Evolutionary conservation across 2,113 vertebrate genomes (phyloP), one percentile per base, ranked within the genome.

Genomic region (Pristiophorus japonicus): DNA sequence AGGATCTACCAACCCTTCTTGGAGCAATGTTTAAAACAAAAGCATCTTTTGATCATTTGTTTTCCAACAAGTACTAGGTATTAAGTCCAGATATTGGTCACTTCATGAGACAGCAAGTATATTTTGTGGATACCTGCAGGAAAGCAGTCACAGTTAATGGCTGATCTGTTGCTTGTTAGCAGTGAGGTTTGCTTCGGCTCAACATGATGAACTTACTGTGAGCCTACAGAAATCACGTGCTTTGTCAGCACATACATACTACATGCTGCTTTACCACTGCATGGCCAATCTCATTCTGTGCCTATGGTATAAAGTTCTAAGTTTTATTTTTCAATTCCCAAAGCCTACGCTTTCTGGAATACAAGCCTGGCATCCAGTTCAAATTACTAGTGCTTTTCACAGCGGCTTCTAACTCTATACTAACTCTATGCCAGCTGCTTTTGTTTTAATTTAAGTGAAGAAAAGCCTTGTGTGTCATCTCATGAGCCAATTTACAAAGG

Each of bases 251-350:
- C 27, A 59, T 59, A 55, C 30, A 59, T 34, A 8, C 51, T 90
- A 14, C 51, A 59, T 90, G 51, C 30, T 34, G 30, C 51, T 87
- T 87, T 30, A 55, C 42, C 84, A 87, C 45, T 45, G 78, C 5
- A 42, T 20, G 78, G 38, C 78, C 38, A 42, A 81, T 81, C 78
- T 81, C 38, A 20, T 81, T 81, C 16, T n/a, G 38, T 81, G 38
- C 16, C 78, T 42, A 18, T 81, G 38, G 78, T 81, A 87, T 51
- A 51, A 87, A 87, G 20, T 81, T 42, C 84, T 51, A 47, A 27
- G 45, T 47, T 47, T 87, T 87, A 87, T 87, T 87, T 87, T 87
- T 51, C 84, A 51, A 87, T 87, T 87, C 84, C 24, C 84, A 87
- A 51, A 51, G 42, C 45, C 47, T 47, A 11, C 20, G 8, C 42